Base-by-base conservation (phyloP, 2,113 vertebrate genomes). In the Hipposideros armiger region DNA sequence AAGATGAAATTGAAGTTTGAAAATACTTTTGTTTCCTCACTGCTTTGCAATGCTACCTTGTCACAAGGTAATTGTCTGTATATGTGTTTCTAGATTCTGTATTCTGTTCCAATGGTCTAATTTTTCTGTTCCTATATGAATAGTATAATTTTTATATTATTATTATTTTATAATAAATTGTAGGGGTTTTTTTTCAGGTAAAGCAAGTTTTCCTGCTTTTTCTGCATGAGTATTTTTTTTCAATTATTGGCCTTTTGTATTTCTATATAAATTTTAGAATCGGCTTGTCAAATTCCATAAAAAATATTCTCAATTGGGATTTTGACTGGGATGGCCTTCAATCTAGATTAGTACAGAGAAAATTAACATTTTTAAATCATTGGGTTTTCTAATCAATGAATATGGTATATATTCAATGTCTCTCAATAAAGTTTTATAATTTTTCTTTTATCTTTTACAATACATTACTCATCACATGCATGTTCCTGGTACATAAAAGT, bases 211-310 rank as follows among this genome's bases (percentile, higher is more conserved):
- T 69, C 17, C 17, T 45, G 24, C 32, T 62, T 87, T 45, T 93
- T 82, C 60, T 87, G 58, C 19, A 69, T 47, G n/a, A 82, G 15
- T 1, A 19, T 36, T 36, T 60, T 52, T 84, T 83, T 74, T 67
- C 7, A 45, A 8, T 62, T 76, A 62, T 19, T 76, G 42, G 5
- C 11, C 17, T 87, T 81, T 36, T 82, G 3, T 62, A 52, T 30
- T 67, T 67, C 24, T 69, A 50, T 17, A 16, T 69, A 70, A 72
- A 90, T 56, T 82, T 94, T 87, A 76, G 22, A 96, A 83, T 88
- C 50, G 47, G 24, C 64, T 77, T 84, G 45, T 45, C 36, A 88
- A 76, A 36, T 70, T 88, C 13, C 19, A 28, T 56, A 14, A 84
- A 64, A 94, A 92, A 87, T 91, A 87, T 36, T 40, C 9, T 69